Evolutionary conservation across 2,797 vertebrate species (phyloP).

Genomic region (Sebastes iracundus): DNA sequence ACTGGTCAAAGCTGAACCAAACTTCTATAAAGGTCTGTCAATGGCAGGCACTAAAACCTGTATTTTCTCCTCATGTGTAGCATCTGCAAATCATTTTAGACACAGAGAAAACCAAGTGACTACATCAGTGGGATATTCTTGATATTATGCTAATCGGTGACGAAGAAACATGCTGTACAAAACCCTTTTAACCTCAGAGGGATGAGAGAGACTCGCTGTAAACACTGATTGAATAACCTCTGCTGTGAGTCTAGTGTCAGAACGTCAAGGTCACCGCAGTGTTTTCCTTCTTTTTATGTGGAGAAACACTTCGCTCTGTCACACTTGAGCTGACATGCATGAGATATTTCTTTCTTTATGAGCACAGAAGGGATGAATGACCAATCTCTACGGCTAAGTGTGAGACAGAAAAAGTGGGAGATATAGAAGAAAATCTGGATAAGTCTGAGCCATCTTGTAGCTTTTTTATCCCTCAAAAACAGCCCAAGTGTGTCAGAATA

Average conservation of each 20-base stretch:
- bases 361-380: not conserved
- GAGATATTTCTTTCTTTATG: not conserved
- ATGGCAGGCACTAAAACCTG: not conserved
- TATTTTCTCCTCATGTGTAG: not conserved
- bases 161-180: not conserved
- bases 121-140: not conserved
- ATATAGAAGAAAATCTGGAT: not conserved
- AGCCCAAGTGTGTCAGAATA: not conserved
- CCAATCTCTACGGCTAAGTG: not conserved
- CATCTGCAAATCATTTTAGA: not conserved
- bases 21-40: not conserved
- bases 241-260: conserved; percentile 1
- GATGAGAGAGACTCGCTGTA: not conserved
- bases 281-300: not conserved
- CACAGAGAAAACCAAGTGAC: not conserved
- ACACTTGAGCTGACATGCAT: not conserved
- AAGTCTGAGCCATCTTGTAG: not conserved
- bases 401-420: not conserved
- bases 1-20: not conserved
- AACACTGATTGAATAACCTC: conserved; percentile 37
- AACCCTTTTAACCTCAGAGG: not conserved
- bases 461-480: not conserved
- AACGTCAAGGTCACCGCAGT: conserved; percentile 55
- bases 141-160: not conserved
- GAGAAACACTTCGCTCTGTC: not conserved